Percentiles rank a stretch among this genome's conserved stretches.
Evolutionary conservation across 2,113 vertebrate genomes (phyloP).

Genomic region (Chaenogobius annularis): DNA sequence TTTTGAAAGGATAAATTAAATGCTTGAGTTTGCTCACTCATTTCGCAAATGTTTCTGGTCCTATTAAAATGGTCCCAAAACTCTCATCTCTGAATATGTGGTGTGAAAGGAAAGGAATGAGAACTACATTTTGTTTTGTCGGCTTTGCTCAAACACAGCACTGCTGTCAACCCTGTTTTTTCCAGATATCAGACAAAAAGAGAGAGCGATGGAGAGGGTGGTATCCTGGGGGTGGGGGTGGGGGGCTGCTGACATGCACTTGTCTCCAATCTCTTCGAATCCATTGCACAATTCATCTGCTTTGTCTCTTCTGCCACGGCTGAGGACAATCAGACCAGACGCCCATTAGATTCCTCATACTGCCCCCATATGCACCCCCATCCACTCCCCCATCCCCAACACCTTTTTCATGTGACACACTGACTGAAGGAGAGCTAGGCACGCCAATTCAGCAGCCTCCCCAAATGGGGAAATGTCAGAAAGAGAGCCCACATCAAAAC

Average conservation of each 20-base stretch:
- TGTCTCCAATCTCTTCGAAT: slow-evolving; percentile 99
- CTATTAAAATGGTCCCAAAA: slow-evolving; percentile 69
- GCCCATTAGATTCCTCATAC: slow-evolving; percentile 99
- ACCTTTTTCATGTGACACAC: slow-evolving; percentile 91
- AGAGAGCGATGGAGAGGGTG: slow-evolving; percentile 74
- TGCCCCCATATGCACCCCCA: slow-evolving; percentile 65
- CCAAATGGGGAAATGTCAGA: slow-evolving; percentile 99
- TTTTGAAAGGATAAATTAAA: slow-evolving; percentile 60
- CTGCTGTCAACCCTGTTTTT: slow-evolving; percentile 75
- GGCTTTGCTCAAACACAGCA: slow-evolving; percentile 78
- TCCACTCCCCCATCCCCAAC: slow-evolving; percentile 42
- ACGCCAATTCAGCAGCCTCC: slow-evolving; percentile 98
- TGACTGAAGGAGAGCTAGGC: slow-evolving; percentile 92
- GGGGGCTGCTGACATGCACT: slow-evolving; percentile 90
- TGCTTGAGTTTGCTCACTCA: slow-evolving; percentile 65
- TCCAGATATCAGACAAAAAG: slow-evolving; percentile 79
- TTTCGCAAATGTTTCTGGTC: slow-evolving; percentile 63
- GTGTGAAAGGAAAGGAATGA: slow-evolving; percentile 68
- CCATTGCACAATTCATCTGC: slow-evolving; percentile 99
- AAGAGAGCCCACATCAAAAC: slow-evolving; percentile 91
- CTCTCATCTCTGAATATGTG: slow-evolving; percentile 57
- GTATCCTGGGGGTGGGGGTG: slow-evolving; percentile 71
- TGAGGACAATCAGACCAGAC: slow-evolving; percentile 99
- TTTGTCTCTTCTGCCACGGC: slow-evolving; percentile 99
- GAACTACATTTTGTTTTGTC: slow-evolving; percentile 78